Percentiles rank a stretch among this genome's conserved stretches.
These are phyloP conservation scores for Myxocyprinus asiaticus DNA, from an alignment of 2,113 vertebrate species.

Conservation along the genomic window DNA sequence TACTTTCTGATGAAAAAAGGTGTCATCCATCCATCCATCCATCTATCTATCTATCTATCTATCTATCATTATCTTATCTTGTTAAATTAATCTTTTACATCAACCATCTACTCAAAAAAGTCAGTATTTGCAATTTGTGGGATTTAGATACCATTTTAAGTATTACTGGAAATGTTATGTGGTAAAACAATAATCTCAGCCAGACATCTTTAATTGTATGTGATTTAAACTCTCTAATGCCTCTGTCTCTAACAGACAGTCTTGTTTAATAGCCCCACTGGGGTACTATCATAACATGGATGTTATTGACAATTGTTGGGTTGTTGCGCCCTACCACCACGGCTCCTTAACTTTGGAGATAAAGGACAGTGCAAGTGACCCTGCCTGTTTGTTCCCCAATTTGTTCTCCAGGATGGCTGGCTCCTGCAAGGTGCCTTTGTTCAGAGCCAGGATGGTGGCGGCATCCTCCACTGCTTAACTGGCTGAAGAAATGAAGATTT, in stretches of 20 bases:
- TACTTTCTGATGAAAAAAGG: no score
- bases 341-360: conserved; percentile 53
- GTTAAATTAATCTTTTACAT: no score
- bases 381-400: conserved; percentile 74
- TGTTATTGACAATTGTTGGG: conserved; percentile 54
- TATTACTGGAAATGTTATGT: conserved; percentile 17
- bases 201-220: conserved; percentile 30
- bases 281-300: conserved; percentile 59
- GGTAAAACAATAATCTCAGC: conserved; percentile 34
- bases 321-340: conserved; percentile 52
- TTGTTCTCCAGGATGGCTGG: conserved; percentile 70
- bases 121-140: no score
- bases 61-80: no score
- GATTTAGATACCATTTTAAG: no score
- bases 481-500: conserved; percentile 74
- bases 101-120: no score
- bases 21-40: no score
- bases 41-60: no score
- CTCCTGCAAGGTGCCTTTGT: conserved; percentile 66
- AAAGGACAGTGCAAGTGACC: conserved; percentile 67
- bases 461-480: conserved; percentile 60
- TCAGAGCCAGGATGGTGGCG: conserved; percentile 38
- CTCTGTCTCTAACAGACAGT: conserved; percentile 29
- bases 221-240: conserved; percentile 18
- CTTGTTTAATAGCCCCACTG: conserved; percentile 53